Conservation (phyloP, 2,113 vertebrate species). For the Pterocles gutturalis region DNA sequence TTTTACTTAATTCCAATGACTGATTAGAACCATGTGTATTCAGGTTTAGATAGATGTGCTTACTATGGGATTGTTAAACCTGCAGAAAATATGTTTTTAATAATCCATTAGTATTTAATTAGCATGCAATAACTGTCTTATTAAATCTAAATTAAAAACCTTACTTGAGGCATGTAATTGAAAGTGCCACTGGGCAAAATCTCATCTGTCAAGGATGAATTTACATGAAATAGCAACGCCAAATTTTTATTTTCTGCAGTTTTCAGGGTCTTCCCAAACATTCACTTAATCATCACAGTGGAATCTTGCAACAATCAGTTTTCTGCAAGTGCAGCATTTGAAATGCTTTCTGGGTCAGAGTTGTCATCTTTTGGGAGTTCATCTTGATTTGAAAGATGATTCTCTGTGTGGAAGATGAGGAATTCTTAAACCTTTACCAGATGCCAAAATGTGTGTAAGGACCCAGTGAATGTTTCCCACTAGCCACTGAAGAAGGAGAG, state of each 20-base stretch:
- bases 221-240: conserved; percentile 37
- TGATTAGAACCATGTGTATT: conserved; percentile 69
- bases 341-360: conserved; percentile 46
- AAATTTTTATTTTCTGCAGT: conserved; percentile 45
- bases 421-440: conserved; percentile 42
- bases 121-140: conserved; percentile 75
- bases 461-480: neutral
- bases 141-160: conserved; percentile 74
- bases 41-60: conserved; percentile 68
- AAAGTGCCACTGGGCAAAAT: conserved; percentile 72
- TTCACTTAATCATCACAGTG: conserved; percentile 38
- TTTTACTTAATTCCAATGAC: conserved; percentile 58
- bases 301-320: conserved; percentile 51
- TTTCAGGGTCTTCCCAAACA: conserved; percentile 42
- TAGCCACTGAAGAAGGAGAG: neutral
- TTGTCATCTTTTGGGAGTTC: conserved; percentile 46
- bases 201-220: conserved; percentile 61
- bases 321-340: conserved; percentile 47
- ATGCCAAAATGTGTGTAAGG: conserved; percentile 23
- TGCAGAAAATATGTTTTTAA: conserved; percentile 73
- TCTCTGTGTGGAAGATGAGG: conserved; percentile 16
- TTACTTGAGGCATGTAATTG: conserved; percentile 72
- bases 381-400: conserved; percentile 30
- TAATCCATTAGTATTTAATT: conserved; percentile 74
- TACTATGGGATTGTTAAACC: conserved; percentile 53